phyloP scores from a whole-genome alignment of 2,113 vertebrate genomes.

The Campylorhamphus procurvoides region DNA sequence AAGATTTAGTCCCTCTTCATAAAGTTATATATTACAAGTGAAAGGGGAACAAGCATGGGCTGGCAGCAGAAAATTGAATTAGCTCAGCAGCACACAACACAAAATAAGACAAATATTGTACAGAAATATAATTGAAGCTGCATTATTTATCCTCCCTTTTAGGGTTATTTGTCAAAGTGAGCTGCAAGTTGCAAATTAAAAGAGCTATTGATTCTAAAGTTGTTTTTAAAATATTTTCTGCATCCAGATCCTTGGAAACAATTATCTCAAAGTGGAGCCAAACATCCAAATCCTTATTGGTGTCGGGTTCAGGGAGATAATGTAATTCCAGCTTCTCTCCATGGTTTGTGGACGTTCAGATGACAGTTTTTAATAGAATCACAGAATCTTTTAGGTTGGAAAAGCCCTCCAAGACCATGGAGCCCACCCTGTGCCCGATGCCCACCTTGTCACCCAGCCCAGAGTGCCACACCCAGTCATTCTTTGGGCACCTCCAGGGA shows the following conservation, averaged over 20 bases:
- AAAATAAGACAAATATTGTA: constrained; percentile 70
- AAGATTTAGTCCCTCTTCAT: constrained; percentile 62
- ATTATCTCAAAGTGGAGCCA: constrained; percentile 30
- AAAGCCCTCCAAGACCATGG: accelerated
- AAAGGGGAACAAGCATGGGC: constrained; percentile 50
- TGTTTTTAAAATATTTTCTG: constrained; percentile 57
- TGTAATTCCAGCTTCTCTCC: not conserved
- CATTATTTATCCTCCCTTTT: constrained; percentile 50
- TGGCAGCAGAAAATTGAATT: constrained; percentile 70
- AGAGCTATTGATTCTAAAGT: constrained; percentile 60
- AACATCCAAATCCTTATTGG: not conserved
- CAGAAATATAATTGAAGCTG: constrained; percentile 65
- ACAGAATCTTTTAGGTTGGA: not conserved
- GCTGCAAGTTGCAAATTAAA: constrained; percentile 60
- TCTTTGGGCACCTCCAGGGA: not conserved
- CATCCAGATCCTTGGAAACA: constrained; percentile 33
- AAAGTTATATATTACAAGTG: constrained; percentile 52
- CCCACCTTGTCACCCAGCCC: not conserved
- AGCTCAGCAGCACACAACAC: constrained; percentile 46
- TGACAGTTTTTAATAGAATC: not conserved
- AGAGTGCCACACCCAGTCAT: accelerated
- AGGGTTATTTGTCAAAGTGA: constrained; percentile 48
- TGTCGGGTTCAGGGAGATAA: not conserved
- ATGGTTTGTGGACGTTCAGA: not conserved
- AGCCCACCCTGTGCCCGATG: accelerated